A percentile compares a stretch with the other conserved stretches of the same genome.
Conservation (phyloP, 2,797 vertebrate species). For the Sebastes minor region DNA sequence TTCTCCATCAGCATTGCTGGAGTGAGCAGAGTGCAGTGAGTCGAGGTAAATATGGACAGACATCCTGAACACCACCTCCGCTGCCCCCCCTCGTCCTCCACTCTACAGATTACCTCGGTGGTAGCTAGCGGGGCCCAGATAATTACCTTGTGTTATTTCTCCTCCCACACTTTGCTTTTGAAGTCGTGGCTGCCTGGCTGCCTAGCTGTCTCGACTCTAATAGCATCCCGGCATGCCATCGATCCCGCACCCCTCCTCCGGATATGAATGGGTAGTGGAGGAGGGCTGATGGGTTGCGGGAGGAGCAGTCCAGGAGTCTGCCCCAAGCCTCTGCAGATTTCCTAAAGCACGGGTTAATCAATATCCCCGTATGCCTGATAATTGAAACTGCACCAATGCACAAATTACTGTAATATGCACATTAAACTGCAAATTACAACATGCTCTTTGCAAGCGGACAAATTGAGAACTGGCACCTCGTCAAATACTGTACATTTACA, state of each 20-base stretch:
- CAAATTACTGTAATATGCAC: conserved; percentile 40
- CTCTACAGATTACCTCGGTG: conserved; percentile 61
- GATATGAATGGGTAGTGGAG: conserved; percentile 49
- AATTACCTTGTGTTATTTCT: conserved; percentile 77
- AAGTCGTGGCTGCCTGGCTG: conserved; percentile 57
- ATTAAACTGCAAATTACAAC: conserved; percentile 24
- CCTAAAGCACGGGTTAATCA: conserved; percentile 43
- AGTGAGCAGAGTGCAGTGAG: conserved; percentile 43
- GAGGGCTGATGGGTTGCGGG: conserved; percentile 34
- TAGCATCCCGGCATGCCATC: conserved; percentile 64
- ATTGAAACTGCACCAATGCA: conserved; percentile 5
- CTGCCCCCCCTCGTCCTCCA: conserved; percentile 31
- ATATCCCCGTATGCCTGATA: conserved; percentile 32
- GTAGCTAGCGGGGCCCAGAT: conserved; percentile 61
- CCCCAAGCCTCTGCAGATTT: conserved; percentile 25
- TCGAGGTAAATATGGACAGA: conserved; percentile 61
- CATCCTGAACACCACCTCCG: conserved; percentile 56
- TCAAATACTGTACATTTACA: conserved; percentile 19
- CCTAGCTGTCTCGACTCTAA: conserved; percentile 57
- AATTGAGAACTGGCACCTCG: conserved; percentile 18
- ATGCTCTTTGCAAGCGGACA: conserved; percentile 5
- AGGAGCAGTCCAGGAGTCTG: conserved; percentile 28
- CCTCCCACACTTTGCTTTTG: conserved; percentile 73
- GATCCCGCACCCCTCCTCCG: conserved; percentile 61
- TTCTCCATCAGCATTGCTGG: conserved; percentile 6